Evolutionary conservation across 2,888 invertebrate genomes (phyloP), one percentile per base, ranked within the genome.

Genomic region (Anodontia alba): DNA sequence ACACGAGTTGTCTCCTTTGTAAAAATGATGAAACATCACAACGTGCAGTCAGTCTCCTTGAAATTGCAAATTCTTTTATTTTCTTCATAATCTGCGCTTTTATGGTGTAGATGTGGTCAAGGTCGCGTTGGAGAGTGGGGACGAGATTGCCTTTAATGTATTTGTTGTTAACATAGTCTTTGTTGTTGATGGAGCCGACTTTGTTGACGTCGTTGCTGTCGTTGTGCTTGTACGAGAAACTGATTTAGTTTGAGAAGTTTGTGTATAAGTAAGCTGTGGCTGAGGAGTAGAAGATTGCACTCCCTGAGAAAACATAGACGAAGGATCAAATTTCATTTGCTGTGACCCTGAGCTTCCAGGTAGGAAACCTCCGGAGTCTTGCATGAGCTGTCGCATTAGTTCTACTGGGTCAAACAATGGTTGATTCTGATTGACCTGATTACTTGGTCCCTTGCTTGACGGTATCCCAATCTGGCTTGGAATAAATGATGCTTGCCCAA

Each of bases 271-370:
- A 38, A 12, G 38, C 5, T 38, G 38, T 46, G 46, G 46, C 17
- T 3, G 46, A 15, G 46, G 17, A 15, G 46, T 46, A 3, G 17
- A 12, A 46, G 72, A 31, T n/a, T 10, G n/a, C 23, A 54, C 12
- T 42, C 33, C 49, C 15, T 29, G 49, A 31, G 29, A 33, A 42
- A 85, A 73, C 81, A 85, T 83, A 42, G 72, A 66, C 20, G 79
- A 78, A 1, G 87, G 83, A 43, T 85, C 76, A 75, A 78, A 81
- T 62, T 78, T 75, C 72, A 83, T 83, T 31, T 80, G 71, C 15
- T 57, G 74, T 51, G n/a, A 15, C 7, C 80, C 80, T 15, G 68
- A 36, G 62, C 23, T 62, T 20, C 73, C 76, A 0, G 80, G 80
- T 1, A 68, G 73, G 73, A 80, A 80, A 20, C 31, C 31, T 0